phyloP scores from a whole-genome alignment of 2,888 invertebrate species.

The Mellilla xanthometata region DNA sequence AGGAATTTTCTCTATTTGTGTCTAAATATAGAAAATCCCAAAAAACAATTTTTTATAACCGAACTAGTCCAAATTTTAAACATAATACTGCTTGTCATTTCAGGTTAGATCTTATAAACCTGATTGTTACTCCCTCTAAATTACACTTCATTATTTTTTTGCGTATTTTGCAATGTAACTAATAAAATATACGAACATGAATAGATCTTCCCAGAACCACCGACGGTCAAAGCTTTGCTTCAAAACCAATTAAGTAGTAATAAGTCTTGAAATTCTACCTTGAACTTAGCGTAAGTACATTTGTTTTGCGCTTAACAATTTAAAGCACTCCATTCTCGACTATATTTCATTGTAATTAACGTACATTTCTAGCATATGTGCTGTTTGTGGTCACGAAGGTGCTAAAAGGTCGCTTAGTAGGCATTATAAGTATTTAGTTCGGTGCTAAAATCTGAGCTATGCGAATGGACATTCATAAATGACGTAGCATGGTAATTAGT shows the following conservation, averaged over 20 bases:
- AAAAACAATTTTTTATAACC: no score
- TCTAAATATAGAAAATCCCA: no score
- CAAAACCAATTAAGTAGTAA: no score
- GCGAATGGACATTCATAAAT: conserved; percentile 1
- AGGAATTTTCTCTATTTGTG: no score
- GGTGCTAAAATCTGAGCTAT: conserved; percentile 4
- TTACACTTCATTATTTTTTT: no score
- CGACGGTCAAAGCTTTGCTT: neutral
- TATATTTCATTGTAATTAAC: conserved; percentile 4
- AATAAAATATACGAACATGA: no score
- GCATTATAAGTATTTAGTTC: conserved; percentile 1
- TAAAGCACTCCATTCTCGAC: conserved; percentile 1
- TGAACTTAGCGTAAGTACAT: neutral
- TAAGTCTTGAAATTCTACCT: neutral
- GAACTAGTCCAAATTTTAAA: no score
- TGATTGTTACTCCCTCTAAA: no score
- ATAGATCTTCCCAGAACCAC: neutral
- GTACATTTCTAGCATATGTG: neutral
- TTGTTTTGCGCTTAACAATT: neutral
- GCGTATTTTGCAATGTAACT: no score
- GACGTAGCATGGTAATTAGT: neutral
- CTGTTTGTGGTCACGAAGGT: conserved; percentile 9
- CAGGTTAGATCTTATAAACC: no score
- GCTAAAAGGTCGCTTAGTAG: conserved; percentile 18
- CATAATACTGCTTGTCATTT: no score